Evolutionary conservation across 2,113 vertebrate species (phyloP), one percentile per base, ranked within the genome.

Genomic region (Notiomystis cincta): DNA sequence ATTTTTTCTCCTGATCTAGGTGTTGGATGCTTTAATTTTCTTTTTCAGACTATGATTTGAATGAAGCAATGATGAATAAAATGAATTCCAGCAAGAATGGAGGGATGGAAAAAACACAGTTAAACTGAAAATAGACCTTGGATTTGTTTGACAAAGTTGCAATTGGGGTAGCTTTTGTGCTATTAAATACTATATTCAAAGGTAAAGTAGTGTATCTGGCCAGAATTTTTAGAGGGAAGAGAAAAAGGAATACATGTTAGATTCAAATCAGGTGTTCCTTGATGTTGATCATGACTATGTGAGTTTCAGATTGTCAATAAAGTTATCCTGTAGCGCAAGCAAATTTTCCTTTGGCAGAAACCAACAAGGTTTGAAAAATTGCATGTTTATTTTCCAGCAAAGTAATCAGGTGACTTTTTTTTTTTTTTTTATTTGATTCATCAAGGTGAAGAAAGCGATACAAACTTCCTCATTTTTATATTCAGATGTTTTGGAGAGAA

Each of bases 391-490:
- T 86, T 80, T 64, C 15, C 20, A 90, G n/a, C 2, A 73, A 69
- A 50, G 6, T 40, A 42, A 42, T 48, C 14, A 42, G 14, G 5
- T 56, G 14, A 31, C 3, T 9, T 37, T 47, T 54, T 35, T 58
- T 22, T 37, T 27, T 23, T 58, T 16, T 42, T 27, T 31, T 40
- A 10, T n/a, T 21, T 2, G 33, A 44, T 71, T 64, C 8, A 80
- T 30, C 20, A 56, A 71, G 12, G 1, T 23, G 53, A 73, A 75
- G 7, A 60, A 58, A 70, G 18, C 35, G 1, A 24, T 37, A 11
- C 25, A 60, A 67, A 22, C 0, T 0, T 23, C 2, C 22, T 6
- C 0, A 37, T 62, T 86, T 86, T 47, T 60, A 45, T 42, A 50
- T 31, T 58, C 20, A 31, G 2, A 11, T 79, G 45, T 33, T 80